Evolutionary conservation across 2,888 invertebrate species (phyloP), one percentile per base, ranked within the genome.

Genomic region (Cephus spinipes): DNA sequence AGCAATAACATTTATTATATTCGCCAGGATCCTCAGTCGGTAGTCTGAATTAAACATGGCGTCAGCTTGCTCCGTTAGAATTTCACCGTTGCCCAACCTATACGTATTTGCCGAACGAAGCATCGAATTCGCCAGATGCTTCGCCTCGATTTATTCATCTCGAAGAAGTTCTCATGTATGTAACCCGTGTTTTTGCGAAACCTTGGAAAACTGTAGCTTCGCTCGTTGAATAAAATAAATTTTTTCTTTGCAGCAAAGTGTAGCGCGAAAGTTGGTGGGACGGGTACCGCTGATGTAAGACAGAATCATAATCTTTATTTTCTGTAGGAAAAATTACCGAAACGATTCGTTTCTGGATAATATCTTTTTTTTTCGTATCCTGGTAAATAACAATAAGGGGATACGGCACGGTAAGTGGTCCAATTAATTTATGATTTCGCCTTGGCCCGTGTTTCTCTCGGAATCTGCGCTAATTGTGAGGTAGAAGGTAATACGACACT

Each of bases 61-160:
- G 69, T n/a, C 76, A 71, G 76, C 76, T 76, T 76, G 76, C 71
- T 76, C 35, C 36, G 32, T 36, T 35, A 76, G 69, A 11, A 76
- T 76, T 76, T 76, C 69, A 31, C 36, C 36, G 35, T 31, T 76
- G 31, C 36, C 23, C 69, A 36, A 36, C 36, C 76, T 76, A 15
- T 40, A 15, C 35, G 3, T 23, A 69, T 68, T 12, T 71, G 12
- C 55, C 33, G 15, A 35, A 32, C 30, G n/a, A 31, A 35, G 76
- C 36, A 76, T 69, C 76, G 69, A 76, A 76, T 76, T 76, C 69
- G 35, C 76, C 76, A 76, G 76, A 36, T 69, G 76, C 71, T 76
- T 76, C 76, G 68, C n/a, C 2, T 23, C 23, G 55, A 55, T 55
- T 55, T 55, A 55, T 55, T 55, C 55, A 55, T 55, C 55, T 23